Conservation (phyloP, 2,113 vertebrate genomes). For the Poeciliopsis retropinna region DNA sequence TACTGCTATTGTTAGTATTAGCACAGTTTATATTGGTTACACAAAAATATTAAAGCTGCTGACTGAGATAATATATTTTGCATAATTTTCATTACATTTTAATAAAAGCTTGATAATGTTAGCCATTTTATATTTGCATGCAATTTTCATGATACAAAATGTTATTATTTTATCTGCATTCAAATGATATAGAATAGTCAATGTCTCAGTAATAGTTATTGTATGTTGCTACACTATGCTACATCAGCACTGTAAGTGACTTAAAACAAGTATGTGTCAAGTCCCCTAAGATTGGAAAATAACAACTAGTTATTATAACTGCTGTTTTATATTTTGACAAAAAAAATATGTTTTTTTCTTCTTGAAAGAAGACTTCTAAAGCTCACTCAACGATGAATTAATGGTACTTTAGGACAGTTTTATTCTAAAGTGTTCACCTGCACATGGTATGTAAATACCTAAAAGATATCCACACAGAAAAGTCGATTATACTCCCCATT, state of each 20-base stretch:
- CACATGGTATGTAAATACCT: conserved; percentile 9
- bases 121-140: background rate
- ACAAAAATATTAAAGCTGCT: background rate
- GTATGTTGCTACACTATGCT: conserved; percentile 34
- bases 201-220: conserved; percentile 13
- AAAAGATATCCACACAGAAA: conserved; percentile 29
- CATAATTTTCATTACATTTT: background rate
- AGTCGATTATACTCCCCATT: conserved; percentile 34
- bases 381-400: background rate
- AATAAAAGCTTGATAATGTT: background rate
- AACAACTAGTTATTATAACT: background rate
- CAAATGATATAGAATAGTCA: background rate
- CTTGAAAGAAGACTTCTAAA: background rate
- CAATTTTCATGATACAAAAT: background rate
- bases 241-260: conserved; percentile 4
- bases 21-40: background rate
- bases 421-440: background rate
- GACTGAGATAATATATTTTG: background rate
- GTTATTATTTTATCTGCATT: background rate
- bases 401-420: background rate
- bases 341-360: background rate
- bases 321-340: background rate
- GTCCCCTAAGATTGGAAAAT: background rate
- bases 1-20: too few relatives aligned
- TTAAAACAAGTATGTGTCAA: background rate